phyloP scores from a whole-genome alignment of 2,888 invertebrate genomes.

The Lithophane ornitopus region DNA sequence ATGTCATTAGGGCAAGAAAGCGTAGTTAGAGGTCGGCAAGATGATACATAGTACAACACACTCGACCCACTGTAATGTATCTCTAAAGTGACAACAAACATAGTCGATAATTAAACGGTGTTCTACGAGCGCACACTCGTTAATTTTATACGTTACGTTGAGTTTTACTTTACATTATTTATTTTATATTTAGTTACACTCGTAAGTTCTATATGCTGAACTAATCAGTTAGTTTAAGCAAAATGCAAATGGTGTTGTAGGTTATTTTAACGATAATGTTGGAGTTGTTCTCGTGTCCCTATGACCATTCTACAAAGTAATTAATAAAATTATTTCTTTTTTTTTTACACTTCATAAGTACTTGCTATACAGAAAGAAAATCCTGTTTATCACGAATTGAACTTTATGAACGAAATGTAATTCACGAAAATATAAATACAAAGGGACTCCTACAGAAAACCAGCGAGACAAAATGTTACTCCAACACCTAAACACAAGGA shows the following conservation, averaged over 20 bases:
- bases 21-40: constrained; percentile 9
- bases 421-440: constrained; percentile 2
- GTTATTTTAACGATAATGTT: not conserved
- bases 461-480: constrained; percentile 1
- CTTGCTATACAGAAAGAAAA: not conserved
- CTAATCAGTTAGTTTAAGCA: not conserved
- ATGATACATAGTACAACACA: constrained; percentile 17
- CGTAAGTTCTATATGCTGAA: not conserved
- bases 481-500: constrained; percentile 34
- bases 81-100: constrained; percentile 35
- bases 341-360: not conserved
- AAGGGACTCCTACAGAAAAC: not conserved
- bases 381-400: not conserved
- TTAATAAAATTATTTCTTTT: not conserved
- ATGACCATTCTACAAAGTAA: not conserved
- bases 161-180: constrained; percentile 49
- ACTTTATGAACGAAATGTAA: not conserved
- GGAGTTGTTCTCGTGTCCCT: not conserved
- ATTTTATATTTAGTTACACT: constrained; percentile 34
- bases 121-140: constrained; percentile 48
- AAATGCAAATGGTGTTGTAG: not conserved
- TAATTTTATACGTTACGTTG: constrained; percentile 51
- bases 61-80: constrained; percentile 30
- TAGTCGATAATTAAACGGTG: constrained; percentile 58
- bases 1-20: constrained; percentile 20